A percentile compares a stretch with the other conserved stretches of the same genome.
Evolutionary conservation across 2,113 vertebrate genomes (phyloP).

Genomic region (Bambusicola thoracicus): DNA sequence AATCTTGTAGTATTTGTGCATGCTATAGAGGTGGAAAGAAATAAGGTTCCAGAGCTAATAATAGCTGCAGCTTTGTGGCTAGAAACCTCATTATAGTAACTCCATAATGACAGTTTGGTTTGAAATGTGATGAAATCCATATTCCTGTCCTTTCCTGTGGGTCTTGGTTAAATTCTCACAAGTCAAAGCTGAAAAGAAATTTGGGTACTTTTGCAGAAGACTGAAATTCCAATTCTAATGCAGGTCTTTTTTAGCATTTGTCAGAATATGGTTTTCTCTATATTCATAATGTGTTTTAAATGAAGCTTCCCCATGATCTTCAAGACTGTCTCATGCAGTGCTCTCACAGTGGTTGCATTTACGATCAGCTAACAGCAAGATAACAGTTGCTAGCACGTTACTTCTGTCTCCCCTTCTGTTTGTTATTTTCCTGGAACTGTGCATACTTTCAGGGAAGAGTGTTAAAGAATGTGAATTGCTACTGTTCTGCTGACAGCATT

Average conservation of each 20-base stretch:
- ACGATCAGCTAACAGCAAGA: neutral
- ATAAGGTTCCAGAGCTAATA: neutral
- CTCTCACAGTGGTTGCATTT: neutral
- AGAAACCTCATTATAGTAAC: conserved; percentile 24
- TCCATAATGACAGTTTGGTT: neutral
- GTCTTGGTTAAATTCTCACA: conserved; percentile 1
- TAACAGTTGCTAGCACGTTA: neutral
- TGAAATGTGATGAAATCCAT: neutral
- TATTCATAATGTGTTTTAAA: neutral
- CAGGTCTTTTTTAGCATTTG: neutral
- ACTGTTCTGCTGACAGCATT: rapidly evolving
- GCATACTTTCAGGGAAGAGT: neutral
- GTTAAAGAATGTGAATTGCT: neutral
- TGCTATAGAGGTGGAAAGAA: conserved; percentile 1
- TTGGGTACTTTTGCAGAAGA: neutral
- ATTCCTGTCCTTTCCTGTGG: neutral
- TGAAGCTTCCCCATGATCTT: neutral
- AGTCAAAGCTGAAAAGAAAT: neutral
- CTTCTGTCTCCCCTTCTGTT: neutral
- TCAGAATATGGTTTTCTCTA: neutral
- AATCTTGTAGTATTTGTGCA: conserved; percentile 28
- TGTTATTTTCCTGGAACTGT: neutral
- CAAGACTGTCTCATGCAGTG: neutral
- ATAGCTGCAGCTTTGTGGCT: conserved; percentile 34
- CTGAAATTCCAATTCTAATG: neutral